Base-by-base conservation (phyloP, 2,797 vertebrate genomes). In the Clarias fuscus region DNA sequence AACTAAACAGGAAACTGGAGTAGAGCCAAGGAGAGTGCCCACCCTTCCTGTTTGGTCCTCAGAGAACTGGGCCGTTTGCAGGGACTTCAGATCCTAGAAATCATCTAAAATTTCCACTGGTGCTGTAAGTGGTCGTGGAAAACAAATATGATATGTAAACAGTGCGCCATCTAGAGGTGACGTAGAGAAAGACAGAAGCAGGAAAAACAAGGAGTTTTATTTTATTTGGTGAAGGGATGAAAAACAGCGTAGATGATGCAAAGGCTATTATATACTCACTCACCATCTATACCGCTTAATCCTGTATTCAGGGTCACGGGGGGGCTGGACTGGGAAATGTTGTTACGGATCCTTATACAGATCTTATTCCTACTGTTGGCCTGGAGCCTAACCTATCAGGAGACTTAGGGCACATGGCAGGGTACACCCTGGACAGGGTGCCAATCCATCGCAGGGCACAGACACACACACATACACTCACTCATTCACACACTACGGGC, bases 21-120 rank as follows among this genome's bases (percentile, higher is more conserved):
- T 61, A 62, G 80, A 89, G 71, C 71, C 80, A 88, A 87, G 82
- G 84, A 85, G 78, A 58, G 82, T 87, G 83, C 84, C 89, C 90
- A 88, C 91, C 91, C 88, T 90, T 91, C 90, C 91, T 89, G 91
- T 83, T 68, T 87, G 77, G 72, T 88, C 88, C 89, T 85, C 61
- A 73, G 64, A 84, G 75, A 61, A 20, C 81, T 90, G 86, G 77
- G 79, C 56, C 65, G 76, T 72, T 71, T 76, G 84, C 70, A 86
- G 59, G 30, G 73, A 84, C 58, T 71, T 85, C 64, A 87, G 59
- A 88, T 84, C 71, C 62, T 75, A 85, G 56, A 64, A 72, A 83
- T 79, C 58, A 62, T 68, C 33, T 30, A 13, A 85, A 68, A 85
- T 15, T 73, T 40, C 14, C 37, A 82, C 13, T 58, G 30, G 65